Evolutionary conservation across 2,888 invertebrate species (phyloP).

Genomic region (Oxycera nigricornis): DNA sequence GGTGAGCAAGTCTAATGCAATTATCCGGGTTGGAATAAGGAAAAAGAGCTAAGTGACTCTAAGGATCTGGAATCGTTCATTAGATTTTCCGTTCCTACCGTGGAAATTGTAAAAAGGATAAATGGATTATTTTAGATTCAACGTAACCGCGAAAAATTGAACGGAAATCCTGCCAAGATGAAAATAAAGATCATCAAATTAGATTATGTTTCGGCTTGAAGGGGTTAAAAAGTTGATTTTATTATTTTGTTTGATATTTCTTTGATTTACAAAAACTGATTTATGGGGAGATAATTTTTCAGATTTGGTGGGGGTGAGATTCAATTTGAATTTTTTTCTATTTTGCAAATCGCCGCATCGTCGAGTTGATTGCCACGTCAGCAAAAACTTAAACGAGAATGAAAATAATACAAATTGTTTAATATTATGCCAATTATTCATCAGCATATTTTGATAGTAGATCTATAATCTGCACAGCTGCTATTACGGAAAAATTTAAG

Average conservation of each 20-base stretch:
- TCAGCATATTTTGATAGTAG: no score
- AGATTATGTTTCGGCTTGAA: neutral
- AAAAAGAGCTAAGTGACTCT: conserved; percentile 22
- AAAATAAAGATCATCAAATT: neutral
- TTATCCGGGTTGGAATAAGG: neutral
- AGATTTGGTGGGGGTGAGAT: no score
- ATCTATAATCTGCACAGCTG: no score
- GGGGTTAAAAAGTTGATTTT: neutral
- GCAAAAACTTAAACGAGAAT: no score
- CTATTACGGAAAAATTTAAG: no score
- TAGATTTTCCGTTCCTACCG: neutral
- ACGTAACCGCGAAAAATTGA: neutral
- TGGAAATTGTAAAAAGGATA: neutral
- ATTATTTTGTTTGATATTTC: neutral
- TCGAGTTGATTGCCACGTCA: no score
- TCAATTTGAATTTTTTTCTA: no score
- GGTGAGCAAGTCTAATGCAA: conserved; percentile 6
- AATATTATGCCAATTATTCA: no score
- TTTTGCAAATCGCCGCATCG: no score
- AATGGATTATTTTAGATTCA: neutral
- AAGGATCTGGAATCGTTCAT: conserved; percentile 17
- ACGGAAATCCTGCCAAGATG: neutral
- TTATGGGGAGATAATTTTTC: neutral
- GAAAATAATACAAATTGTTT: no score
- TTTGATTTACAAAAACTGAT: neutral